These are phyloP conservation scores for Acipenser transmontanus DNA, from an alignment of 2,797 vertebrate species.

Conservation along the genomic window DNA sequence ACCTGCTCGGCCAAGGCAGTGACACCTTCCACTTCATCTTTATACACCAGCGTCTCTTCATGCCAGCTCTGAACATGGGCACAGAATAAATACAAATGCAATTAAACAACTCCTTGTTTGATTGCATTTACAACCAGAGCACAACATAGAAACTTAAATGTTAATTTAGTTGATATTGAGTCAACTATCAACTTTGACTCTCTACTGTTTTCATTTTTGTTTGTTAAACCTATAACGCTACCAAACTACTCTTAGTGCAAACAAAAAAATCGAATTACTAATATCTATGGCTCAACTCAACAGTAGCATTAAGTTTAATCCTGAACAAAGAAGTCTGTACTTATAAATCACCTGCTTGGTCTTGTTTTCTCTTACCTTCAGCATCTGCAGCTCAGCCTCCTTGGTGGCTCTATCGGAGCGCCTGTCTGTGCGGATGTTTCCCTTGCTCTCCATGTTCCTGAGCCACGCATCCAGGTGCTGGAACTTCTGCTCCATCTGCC, in stretches of 20 bases:
- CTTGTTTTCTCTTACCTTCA: constrained; percentile 65
- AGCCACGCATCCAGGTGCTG: constrained; percentile 82
- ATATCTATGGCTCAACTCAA: too few relatives aligned
- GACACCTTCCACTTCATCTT: constrained; percentile 84
- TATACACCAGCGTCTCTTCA: constrained; percentile 66
- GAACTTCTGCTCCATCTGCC: constrained; percentile 75
- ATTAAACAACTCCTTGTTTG: background rate
- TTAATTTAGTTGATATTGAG: too few relatives aligned
- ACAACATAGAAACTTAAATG: too few relatives aligned
- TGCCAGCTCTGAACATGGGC: constrained; percentile 61
- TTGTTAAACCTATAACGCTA: too few relatives aligned
- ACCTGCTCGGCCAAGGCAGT: constrained; percentile 63
- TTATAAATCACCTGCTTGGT: background rate
- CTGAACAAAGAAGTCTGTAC: too few relatives aligned
- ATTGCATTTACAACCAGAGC: too few relatives aligned
- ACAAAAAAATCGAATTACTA: too few relatives aligned
- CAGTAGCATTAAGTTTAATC: too few relatives aligned
- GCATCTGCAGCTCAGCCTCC: constrained; percentile 75
- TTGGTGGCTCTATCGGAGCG: constrained; percentile 71
- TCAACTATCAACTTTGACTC: too few relatives aligned
- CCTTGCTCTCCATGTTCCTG: constrained; percentile 67
- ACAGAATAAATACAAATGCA: constrained; percentile 8
- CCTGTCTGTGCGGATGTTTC: constrained; percentile 59
- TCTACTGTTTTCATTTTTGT: too few relatives aligned
- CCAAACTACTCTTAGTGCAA: too few relatives aligned